Evolutionary conservation across 2,113 vertebrate genomes (phyloP).

Genomic region (Octodon degus): DNA sequence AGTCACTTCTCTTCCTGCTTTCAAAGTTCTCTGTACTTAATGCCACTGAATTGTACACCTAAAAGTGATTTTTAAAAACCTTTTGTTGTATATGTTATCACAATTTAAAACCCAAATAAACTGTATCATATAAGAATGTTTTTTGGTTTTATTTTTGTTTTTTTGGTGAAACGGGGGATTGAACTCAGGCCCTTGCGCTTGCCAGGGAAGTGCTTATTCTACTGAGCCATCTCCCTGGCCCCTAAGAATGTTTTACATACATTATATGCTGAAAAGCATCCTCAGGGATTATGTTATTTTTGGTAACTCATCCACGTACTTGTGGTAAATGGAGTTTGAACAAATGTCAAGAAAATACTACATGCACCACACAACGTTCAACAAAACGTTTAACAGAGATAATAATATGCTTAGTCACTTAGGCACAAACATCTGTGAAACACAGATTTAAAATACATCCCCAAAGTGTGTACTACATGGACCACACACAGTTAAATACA

Average conservation of each 20-base stretch:
- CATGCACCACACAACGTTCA: neutral
- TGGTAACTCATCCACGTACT: neutral
- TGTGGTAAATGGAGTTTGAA: neutral
- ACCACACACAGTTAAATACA: neutral
- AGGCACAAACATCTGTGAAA: neutral
- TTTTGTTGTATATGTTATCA: neutral
- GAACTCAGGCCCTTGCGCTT: too few relatives aligned
- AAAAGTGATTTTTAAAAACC: neutral
- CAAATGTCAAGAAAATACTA: constrained; percentile 29
- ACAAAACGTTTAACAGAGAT: constrained; percentile 5
- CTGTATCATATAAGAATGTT: neutral
- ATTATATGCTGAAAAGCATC: neutral
- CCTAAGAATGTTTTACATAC: neutral
- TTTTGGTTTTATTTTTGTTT: neutral
- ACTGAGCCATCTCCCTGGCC: too few relatives aligned
- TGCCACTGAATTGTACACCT: too few relatives aligned
- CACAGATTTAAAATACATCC: constrained; percentile 9
- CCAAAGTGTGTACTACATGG: neutral
- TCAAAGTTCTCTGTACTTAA: neutral
- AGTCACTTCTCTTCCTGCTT: neutral
- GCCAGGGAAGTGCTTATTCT: too few relatives aligned
- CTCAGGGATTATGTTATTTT: neutral
- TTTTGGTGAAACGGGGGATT: too few relatives aligned
- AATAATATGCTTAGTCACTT: neutral
- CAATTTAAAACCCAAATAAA: neutral